phyloP scores from a whole-genome alignment of 2,113 vertebrate genomes.

The Apteryx owenii region DNA sequence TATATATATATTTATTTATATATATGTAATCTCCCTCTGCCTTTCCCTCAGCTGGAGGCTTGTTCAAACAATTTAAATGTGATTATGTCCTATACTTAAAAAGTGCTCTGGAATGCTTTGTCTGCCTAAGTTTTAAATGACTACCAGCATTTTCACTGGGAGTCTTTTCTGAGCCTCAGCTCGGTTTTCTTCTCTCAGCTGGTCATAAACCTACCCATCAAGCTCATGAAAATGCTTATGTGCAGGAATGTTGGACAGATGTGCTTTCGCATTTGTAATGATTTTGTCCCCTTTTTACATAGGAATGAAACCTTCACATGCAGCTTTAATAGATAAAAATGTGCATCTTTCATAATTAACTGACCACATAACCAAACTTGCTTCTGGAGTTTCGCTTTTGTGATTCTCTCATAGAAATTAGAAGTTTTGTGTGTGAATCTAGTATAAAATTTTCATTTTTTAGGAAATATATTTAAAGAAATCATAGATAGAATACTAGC shows the following conservation, averaged over 20 bases:
- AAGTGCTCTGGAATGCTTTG: neutral
- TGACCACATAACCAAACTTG: neutral
- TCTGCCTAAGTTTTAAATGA: neutral
- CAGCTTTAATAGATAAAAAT: neutral
- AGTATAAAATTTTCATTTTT: neutral
- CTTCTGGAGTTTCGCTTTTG: neutral
- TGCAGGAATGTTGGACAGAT: neutral
- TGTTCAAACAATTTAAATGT: neutral
- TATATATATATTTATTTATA: neutral
- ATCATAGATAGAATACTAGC: neutral
- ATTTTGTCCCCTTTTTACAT: neutral
- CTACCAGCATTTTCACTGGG: neutral
- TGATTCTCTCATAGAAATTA: neutral
- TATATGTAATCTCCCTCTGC: neutral
- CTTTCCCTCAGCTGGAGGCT: neutral
- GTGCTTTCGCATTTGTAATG: neutral
- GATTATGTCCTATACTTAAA: neutral
- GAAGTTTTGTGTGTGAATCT: neutral
- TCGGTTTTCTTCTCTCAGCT: constrained; percentile 4
- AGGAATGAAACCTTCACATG: neutral
- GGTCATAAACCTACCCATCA: constrained; percentile 13
- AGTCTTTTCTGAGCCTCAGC: neutral
- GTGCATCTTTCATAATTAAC: neutral
- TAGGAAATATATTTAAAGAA: neutral
- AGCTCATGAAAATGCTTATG: neutral